Conservation (phyloP, 2,797 vertebrate genomes). For the Jordanella pulchra region DNA sequence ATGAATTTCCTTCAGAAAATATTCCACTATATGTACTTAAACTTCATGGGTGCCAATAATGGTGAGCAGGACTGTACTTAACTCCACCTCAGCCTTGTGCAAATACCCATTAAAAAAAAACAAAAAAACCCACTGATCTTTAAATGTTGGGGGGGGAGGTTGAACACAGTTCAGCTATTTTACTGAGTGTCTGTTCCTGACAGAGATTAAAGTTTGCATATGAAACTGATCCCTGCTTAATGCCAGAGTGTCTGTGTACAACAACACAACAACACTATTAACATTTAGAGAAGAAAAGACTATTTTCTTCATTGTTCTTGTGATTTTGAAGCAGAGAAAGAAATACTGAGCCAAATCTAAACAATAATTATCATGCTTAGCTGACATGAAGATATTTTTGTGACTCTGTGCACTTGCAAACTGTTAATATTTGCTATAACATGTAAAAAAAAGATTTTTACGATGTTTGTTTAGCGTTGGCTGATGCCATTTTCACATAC, state of each 20-base stretch:
- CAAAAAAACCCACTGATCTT: constrained; percentile 24
- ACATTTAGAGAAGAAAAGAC: constrained; percentile 27
- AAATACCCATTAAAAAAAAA: too few species aligned
- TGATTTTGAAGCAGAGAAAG: constrained; percentile 32
- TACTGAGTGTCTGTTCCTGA: constrained; percentile 12
- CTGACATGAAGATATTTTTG: constrained; percentile 35
- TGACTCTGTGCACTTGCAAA: neutral
- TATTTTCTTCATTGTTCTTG: constrained; percentile 50
- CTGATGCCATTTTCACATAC: neutral
- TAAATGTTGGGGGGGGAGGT: neutral
- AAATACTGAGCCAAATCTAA: constrained; percentile 45
- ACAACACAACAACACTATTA: constrained; percentile 16
- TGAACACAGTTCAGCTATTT: neutral
- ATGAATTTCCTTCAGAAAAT: too few species aligned
- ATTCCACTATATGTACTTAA: too few species aligned
- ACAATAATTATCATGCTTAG: constrained; percentile 67
- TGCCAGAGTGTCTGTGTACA: constrained; percentile 8
- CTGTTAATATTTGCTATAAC: constrained; percentile 9
- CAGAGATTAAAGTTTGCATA: constrained; percentile 7
- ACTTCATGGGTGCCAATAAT: too few species aligned
- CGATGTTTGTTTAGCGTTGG: neutral
- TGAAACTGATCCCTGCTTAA: constrained; percentile 43
- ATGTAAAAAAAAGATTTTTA: neutral
- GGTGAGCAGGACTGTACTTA: too few species aligned
- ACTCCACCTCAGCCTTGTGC: neutral